phyloP scores from a whole-genome alignment of 1,140 invertebrate species.

The Rhagoletis pomonella region DNA sequence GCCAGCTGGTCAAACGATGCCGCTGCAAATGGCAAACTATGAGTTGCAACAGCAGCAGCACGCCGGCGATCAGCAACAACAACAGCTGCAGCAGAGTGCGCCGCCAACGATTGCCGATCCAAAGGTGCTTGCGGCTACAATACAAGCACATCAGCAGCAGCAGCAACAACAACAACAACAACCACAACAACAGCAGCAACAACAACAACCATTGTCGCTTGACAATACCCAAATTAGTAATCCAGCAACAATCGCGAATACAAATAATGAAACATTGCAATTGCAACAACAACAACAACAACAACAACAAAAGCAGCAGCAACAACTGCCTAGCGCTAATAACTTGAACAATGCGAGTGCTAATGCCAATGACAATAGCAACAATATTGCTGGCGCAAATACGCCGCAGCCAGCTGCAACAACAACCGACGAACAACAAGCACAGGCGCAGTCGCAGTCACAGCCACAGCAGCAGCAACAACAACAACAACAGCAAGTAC shows the following conservation, averaged over 20 bases:
- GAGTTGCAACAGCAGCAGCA: constrained; percentile 58
- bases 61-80: constrained; percentile 56
- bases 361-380: constrained; percentile 62
- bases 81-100: constrained; percentile 63
- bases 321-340: constrained; percentile 60
- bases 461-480: constrained; percentile 47
- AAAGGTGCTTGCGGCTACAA: constrained; percentile 61
- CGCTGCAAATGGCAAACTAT: constrained; percentile 67
- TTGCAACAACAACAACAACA: constrained; percentile 7
- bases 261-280: constrained; percentile 20
- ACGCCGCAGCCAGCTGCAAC: constrained; percentile 45
- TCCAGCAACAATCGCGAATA: constrained; percentile 52
- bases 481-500: constrained; percentile 49
- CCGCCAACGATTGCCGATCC: constrained; percentile 69
- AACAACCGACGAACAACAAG: constrained; percentile 56
- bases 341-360: constrained; percentile 67
- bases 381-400: constrained; percentile 51
- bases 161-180: constrained; percentile 35
- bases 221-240: constrained; percentile 43
- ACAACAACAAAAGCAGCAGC: constrained; percentile 60
- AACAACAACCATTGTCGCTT: constrained; percentile 5
- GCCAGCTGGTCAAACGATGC: constrained; percentile 68
- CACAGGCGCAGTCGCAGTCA: constrained; percentile 51
- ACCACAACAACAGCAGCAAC: constrained; percentile 37
- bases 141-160: constrained; percentile 59